Base-by-base conservation (phyloP, 2,113 vertebrate species). In the Dasyurus viverrinus region DNA sequence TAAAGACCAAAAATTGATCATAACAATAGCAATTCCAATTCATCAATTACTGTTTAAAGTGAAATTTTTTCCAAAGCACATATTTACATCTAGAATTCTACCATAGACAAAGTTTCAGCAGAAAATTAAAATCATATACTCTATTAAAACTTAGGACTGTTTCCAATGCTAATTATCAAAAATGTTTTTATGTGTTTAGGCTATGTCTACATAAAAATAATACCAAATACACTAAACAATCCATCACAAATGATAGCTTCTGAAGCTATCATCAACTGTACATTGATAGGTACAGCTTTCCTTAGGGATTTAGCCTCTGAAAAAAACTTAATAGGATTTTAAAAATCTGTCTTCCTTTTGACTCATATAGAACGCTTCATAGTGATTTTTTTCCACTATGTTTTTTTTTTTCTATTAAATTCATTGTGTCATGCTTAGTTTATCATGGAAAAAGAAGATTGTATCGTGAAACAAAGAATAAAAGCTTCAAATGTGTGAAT, bases 1-100 rank as follows among this genome's bases (percentile, higher is more conserved):
- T 53, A 89, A 89, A 96, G 92, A 84, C 60, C 90, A 26, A 54
- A 55, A 92, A 95, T 55, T 95, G 94, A 96, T 5, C 52, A 14
- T 48, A 76, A 23, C 8, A 54, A 90, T 25, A 53, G 23, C 54
- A 94, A 92, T 94, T 94, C 52, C 91, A 60, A 60, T 76, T 26
- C 46, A 91, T 24, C 60, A 91, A 24, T 10, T 9, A 93, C 54
- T 92, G 50, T 90, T 91, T 94, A 94, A 93, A 95, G 91, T 89
- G 52, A 48, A 94, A 46, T 57, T 60, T 76, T 68, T n/a, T 89
- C 46, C 90, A 93, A 36, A 94, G 24, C 1, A 55, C 90, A 47
- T 12, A 53, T 25, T 68, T 90, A 24, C 0, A 91, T 95, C 89
- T 53, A 25, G 94, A 96, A 55, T 68, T 93, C 84, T 89, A 93